These are phyloP conservation scores for Dasyprocta punctata DNA, from an alignment of 2,113 vertebrate genomes.

Conservation along the genomic window DNA sequence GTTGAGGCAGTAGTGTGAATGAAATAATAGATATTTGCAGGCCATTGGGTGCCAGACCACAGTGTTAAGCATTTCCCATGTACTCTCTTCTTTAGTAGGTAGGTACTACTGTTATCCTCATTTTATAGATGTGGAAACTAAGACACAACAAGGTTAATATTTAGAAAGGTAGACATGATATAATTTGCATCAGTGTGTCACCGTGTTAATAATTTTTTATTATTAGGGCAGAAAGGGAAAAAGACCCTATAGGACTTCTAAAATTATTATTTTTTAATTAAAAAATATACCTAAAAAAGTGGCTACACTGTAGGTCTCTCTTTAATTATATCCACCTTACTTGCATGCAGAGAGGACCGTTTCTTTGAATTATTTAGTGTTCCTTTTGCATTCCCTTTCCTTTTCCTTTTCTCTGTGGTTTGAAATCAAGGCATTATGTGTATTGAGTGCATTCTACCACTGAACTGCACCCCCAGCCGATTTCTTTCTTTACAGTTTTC, in stretches of 20 bases:
- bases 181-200: neutral
- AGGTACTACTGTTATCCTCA: neutral
- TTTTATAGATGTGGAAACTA: conserved; percentile 13
- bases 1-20: neutral
- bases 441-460: neutral
- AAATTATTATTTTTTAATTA: conserved; percentile 37
- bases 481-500: conserved; percentile 41
- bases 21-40: neutral
- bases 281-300: neutral
- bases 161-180: neutral
- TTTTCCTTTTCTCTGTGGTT: neutral
- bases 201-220: conserved; percentile 7
- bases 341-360: neutral
- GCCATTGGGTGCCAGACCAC: neutral
- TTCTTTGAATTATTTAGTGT: neutral
- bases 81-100: neutral
- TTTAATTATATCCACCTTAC: neutral
- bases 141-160: neutral
- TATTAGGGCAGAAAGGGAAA: neutral
- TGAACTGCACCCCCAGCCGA: neutral
- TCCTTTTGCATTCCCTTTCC: neutral
- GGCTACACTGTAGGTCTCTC: neutral
- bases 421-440: neutral
- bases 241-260: neutral
- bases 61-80: neutral